Conservation (phyloP, 2,888 invertebrate species). For the Lasioglossum morio region DNA sequence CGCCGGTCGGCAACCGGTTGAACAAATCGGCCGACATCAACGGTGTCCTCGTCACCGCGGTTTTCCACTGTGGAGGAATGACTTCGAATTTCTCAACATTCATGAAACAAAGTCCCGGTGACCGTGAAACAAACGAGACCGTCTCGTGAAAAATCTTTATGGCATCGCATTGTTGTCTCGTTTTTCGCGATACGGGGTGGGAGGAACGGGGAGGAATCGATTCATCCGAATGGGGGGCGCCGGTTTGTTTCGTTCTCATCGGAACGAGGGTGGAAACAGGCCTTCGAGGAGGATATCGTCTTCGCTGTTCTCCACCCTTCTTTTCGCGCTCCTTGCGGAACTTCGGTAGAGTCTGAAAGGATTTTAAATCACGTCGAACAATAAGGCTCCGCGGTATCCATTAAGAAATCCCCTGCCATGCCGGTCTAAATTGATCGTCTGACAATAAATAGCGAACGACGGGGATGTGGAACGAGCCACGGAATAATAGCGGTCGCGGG, state of each 20-base stretch:
- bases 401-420: conserved; percentile 9
- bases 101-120: conserved; percentile 30
- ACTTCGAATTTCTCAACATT: conserved; percentile 42
- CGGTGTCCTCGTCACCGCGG: not conserved
- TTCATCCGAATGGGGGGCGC: conserved; percentile 36
- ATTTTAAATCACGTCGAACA: conserved; percentile 56
- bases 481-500: not conserved
- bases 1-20: not conserved
- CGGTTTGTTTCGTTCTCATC: conserved; percentile 59
- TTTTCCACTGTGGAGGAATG: not conserved
- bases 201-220: conserved; percentile 18
- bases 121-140: conserved; percentile 52
- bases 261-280: conserved; percentile 52
- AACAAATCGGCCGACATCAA: conserved; percentile 35
- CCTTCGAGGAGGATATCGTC: conserved; percentile 37
- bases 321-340: conserved; percentile 4
- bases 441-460: not conserved
- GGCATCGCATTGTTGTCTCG: conserved; percentile 39
- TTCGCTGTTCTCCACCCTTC: conserved; percentile 14
- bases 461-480: not conserved
- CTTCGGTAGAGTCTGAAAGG: not conserved
- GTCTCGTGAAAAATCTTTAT: conserved; percentile 53
- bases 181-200: no score
- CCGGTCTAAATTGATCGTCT: conserved; percentile 16
- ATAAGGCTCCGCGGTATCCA: conserved; percentile 9